These are phyloP conservation scores for Pseudorhombus dupliciocellatus DNA, from an alignment of 2,113 vertebrate genomes.

Conservation along the genomic window DNA sequence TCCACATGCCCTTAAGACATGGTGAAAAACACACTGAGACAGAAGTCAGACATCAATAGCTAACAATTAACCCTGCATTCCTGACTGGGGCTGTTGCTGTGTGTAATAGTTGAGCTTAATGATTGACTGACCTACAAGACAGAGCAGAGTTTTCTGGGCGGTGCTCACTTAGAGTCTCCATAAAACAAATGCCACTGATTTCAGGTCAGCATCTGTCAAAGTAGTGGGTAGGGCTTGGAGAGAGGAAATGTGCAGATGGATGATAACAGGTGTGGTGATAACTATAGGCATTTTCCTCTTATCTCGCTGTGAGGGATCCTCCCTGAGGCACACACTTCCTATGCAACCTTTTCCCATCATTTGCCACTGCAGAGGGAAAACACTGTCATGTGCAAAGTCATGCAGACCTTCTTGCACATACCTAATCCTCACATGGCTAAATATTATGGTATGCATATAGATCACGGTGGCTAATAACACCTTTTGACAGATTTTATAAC, in stretches of 20 bases:
- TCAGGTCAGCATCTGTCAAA: slow-evolving; percentile 63
- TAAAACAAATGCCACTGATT: slow-evolving; percentile 70
- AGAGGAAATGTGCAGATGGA: slow-evolving; percentile 55
- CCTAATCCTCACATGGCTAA: slow-evolving; percentile 40
- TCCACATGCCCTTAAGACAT: slow-evolving; percentile 47
- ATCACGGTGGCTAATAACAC: slow-evolving; percentile 33
- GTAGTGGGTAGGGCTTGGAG: slow-evolving; percentile 41
- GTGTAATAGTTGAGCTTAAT: slow-evolving; percentile 75
- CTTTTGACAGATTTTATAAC: slow-evolving; percentile 29
- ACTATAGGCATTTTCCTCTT: slow-evolving; percentile 51
- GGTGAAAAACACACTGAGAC: slow-evolving; percentile 54
- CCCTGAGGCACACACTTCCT: slow-evolving; percentile 42
- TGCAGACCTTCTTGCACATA: slow-evolving; percentile 34
- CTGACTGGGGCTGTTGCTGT: slow-evolving; percentile 61
- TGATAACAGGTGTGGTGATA: slow-evolving; percentile 72
- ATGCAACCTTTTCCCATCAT: slow-evolving; percentile 29
- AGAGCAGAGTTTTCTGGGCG: slow-evolving; percentile 44
- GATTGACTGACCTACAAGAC: slow-evolving; percentile 71
- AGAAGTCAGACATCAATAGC: slow-evolving; percentile 62
- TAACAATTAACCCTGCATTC: slow-evolving; percentile 79
- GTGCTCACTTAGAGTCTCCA: slow-evolving; percentile 58
- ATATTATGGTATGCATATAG: slow-evolving; percentile 35
- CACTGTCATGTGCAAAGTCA: slow-evolving; percentile 39
- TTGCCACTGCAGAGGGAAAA: slow-evolving; percentile 14
- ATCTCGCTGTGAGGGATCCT: slow-evolving; percentile 50